These are phyloP conservation scores for Ammodytes marinus DNA, from an alignment of 2,113 vertebrate genomes.

Conservation along the genomic window DNA sequence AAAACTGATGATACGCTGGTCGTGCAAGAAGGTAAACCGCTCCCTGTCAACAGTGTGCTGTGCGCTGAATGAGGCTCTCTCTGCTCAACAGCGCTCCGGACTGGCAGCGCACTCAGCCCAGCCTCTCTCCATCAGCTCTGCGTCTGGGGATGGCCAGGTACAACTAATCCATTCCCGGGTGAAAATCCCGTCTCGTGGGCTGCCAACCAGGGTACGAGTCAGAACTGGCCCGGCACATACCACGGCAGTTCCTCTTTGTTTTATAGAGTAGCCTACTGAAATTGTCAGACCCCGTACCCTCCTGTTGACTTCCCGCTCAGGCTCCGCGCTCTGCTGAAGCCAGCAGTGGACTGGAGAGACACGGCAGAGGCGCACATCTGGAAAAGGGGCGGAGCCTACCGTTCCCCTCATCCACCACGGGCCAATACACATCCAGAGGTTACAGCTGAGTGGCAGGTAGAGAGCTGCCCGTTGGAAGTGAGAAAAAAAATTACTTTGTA, in stretches of 20 bases:
- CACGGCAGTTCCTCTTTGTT: not conserved
- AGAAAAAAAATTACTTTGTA: not conserved
- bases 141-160: slow-evolving; percentile 56
- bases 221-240: not conserved
- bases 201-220: not conserved
- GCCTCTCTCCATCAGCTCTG: slow-evolving; percentile 62
- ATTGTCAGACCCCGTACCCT: slow-evolving; percentile 26
- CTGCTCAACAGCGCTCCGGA: slow-evolving; percentile 51
- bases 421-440: slow-evolving; percentile 63
- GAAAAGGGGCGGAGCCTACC: slow-evolving; percentile 67
- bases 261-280: not conserved
- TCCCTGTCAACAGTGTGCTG: slow-evolving; percentile 51
- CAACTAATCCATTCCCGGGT: not conserved
- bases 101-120: slow-evolving; percentile 46
- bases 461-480: slow-evolving; percentile 1
- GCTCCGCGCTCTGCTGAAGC: slow-evolving; percentile 56
- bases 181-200: slow-evolving; percentile 39
- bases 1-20: slow-evolving; percentile 33
- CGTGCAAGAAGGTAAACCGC: slow-evolving; percentile 47
- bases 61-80: slow-evolving; percentile 40
- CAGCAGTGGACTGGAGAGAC: slow-evolving; percentile 57
- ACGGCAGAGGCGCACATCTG: slow-evolving; percentile 75
- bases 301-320: slow-evolving; percentile 62
- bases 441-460: slow-evolving; percentile 63
- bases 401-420: slow-evolving; percentile 44